These are phyloP conservation scores for Brevimyrus niger DNA, from an alignment of 2,113 vertebrate genomes.

Conservation along the genomic window DNA sequence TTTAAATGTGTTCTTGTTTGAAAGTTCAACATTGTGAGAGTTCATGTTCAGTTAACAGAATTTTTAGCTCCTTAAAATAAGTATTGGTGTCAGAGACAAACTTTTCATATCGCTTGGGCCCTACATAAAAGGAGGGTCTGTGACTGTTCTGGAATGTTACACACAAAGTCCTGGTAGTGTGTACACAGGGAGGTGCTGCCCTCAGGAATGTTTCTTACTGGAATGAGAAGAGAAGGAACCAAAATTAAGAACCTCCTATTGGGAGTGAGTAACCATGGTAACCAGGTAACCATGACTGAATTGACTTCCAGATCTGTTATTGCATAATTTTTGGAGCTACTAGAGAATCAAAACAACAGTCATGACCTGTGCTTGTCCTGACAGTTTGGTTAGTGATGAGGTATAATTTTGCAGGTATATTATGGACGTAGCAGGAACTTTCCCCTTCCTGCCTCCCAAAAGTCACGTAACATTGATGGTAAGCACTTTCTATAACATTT, in stretches of 20 bases:
- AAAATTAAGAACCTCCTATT: neutral
- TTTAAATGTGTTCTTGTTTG: neutral
- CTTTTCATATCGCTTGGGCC: neutral
- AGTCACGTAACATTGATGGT: neutral
- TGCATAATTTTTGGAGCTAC: neutral
- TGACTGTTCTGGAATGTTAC: neutral
- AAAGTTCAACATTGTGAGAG: neutral
- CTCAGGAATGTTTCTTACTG: neutral
- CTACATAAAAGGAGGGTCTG: neutral
- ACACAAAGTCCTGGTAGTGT: neutral
- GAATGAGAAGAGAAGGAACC: neutral
- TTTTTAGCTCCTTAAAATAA: neutral
- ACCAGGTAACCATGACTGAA: neutral
- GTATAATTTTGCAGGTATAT: neutral
- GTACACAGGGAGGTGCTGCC: neutral
- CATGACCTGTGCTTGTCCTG: neutral
- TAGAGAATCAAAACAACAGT: neutral
- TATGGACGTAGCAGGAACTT: neutral
- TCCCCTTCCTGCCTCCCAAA: neutral
- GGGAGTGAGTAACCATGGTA: neutral
- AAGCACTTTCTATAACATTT: neutral
- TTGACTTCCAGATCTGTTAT: neutral
- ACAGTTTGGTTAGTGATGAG: neutral
- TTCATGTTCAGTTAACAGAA: neutral
- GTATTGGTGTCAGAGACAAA: neutral